Percentiles rank a stretch among this genome's conserved stretches.
Evolutionary conservation across 2,797 vertebrate genomes (phyloP).

Genomic region (Morelia viridis): DNA sequence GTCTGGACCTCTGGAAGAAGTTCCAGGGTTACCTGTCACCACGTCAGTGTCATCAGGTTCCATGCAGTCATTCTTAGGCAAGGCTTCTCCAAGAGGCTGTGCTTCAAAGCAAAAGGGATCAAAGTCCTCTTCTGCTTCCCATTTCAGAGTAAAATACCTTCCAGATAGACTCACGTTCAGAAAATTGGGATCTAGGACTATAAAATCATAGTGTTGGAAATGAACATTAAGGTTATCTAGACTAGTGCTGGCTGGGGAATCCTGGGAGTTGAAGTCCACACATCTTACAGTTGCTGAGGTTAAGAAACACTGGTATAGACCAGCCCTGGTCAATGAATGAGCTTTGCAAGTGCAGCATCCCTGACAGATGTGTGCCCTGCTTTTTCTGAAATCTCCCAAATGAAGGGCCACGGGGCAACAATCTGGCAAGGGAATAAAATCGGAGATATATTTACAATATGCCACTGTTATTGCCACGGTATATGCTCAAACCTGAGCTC

Average conservation of each 20-base stretch:
- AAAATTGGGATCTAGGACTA: slow-evolving; percentile 34
- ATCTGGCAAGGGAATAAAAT: neutral
- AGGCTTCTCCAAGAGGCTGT: neutral
- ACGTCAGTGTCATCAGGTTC: accelerated
- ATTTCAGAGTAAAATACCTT: accelerated
- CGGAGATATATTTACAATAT: neutral
- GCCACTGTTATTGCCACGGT: neutral
- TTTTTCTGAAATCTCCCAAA: neutral
- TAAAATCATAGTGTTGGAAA: neutral
- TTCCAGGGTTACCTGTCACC: slow-evolving; percentile 23
- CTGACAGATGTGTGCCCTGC: neutral
- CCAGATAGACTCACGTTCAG: accelerated
- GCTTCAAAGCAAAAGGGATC: slow-evolving; percentile 62
- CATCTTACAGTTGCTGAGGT: neutral
- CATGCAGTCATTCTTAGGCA: accelerated
- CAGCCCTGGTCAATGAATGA: neutral
- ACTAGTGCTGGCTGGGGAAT: neutral
- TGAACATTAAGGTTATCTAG: neutral
- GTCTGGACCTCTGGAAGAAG: too few species aligned
- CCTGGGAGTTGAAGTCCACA: neutral
- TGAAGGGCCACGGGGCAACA: neutral
- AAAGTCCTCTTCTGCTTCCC: neutral
- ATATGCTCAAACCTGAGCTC: neutral
- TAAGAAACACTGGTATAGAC: neutral
- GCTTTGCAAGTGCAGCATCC: neutral